phyloP scores from a whole-genome alignment of 1,140 invertebrate species.

The Bombus huntii region DNA sequence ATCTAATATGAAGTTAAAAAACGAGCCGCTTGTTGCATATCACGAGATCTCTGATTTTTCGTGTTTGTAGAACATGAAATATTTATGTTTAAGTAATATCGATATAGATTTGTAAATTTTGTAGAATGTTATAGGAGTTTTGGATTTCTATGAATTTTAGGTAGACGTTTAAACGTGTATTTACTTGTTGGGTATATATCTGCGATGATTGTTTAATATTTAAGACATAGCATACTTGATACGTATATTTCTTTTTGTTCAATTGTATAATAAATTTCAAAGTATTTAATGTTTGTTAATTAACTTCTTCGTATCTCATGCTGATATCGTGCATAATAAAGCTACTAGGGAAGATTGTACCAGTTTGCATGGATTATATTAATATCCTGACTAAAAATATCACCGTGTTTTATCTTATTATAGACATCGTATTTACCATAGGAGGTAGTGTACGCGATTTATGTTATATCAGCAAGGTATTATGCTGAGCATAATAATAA shows the following conservation, averaged over 20 bases:
- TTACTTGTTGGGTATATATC: no score
- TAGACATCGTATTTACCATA: constrained; percentile 43
- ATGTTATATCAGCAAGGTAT: not conserved
- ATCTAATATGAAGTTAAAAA: no score
- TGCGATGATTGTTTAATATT: not conserved
- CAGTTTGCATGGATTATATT: constrained; percentile 38
- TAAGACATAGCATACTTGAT: not conserved
- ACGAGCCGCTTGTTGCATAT: no score
- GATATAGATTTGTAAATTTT: no score
- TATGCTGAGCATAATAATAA: constrained; percentile 16
- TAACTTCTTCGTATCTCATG: not conserved
- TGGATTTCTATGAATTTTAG: no score
- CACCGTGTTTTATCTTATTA: constrained; percentile 36
- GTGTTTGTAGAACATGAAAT: no score
- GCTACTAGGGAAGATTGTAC: constrained; percentile 25
- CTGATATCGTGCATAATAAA: not conserved
- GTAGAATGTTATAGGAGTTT: no score
- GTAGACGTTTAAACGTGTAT: no score
- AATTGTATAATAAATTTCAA: not conserved
- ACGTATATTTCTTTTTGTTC: not conserved
- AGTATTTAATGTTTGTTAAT: not conserved
- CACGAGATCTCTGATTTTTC: no score
- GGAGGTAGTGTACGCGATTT: not conserved
- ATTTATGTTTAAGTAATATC: no score
- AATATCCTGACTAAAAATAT: constrained; percentile 45